Evolutionary conservation across 2,888 invertebrate genomes (phyloP).

Genomic region (Zygogramma bicolorata): DNA sequence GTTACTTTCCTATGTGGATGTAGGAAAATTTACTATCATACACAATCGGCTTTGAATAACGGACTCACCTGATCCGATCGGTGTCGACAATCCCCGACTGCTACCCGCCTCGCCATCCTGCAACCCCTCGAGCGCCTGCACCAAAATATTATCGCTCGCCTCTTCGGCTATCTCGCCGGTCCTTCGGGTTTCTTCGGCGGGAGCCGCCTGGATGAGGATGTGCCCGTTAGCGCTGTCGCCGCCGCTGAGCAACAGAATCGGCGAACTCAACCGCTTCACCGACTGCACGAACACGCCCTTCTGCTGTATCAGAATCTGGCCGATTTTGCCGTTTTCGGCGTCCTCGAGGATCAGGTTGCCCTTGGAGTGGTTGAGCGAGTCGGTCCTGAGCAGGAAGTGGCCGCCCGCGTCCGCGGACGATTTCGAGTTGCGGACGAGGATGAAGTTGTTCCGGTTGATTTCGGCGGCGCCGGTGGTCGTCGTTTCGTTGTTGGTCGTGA

Average conservation of each 20-base stretch:
- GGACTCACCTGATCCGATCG: conserved; percentile 62
- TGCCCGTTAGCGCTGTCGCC: conserved; percentile 61
- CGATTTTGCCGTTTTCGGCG: conserved; percentile 56
- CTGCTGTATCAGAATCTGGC: conserved; percentile 64
- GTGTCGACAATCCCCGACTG: conserved; percentile 57
- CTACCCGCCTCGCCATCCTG: conserved; percentile 57
- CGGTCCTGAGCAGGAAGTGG: conserved; percentile 62
- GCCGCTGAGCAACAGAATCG: conserved; percentile 63
- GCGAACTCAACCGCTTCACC: conserved; percentile 62
- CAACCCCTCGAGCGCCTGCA: conserved; percentile 59
- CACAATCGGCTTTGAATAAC: too few relatives aligned
- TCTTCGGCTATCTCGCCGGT: conserved; percentile 51
- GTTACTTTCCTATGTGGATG: too few relatives aligned
- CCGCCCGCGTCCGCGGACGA: conserved; percentile 58
- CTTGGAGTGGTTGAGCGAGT: conserved; percentile 51
- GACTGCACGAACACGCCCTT: conserved; percentile 64
- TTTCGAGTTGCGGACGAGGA: conserved; percentile 60
- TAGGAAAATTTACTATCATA: too few relatives aligned
- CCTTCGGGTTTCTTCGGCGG: conserved; percentile 51
- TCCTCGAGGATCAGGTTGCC: conserved; percentile 58
- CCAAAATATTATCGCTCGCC: conserved; percentile 55
- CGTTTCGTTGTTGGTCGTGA: conserved; percentile 49
- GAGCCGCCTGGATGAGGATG: conserved; percentile 60
- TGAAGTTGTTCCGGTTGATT: conserved; percentile 60
- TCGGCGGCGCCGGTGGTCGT: conserved; percentile 50